phyloP scores from a whole-genome alignment of 1,140 invertebrate genomes.

The Drosophila albomicans region DNA sequence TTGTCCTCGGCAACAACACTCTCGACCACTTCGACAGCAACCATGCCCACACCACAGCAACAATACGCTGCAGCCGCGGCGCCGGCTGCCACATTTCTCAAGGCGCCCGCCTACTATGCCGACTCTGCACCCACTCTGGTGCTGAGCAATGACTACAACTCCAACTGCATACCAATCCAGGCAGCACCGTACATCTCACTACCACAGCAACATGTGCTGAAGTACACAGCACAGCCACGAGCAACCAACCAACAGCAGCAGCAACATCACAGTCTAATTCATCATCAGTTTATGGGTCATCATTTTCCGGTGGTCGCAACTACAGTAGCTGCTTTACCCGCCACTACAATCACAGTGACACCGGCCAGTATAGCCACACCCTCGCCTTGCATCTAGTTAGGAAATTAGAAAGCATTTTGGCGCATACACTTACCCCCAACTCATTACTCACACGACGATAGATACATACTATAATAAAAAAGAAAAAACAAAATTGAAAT shows the following conservation, averaged over 20 bases:
- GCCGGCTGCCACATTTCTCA: slow-evolving; percentile 66
- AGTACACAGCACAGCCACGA: slow-evolving; percentile 62
- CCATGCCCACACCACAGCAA: slow-evolving; percentile 77
- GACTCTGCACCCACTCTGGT: slow-evolving; percentile 75
- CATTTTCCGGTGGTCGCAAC: slow-evolving; percentile 73
- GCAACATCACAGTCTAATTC: slow-evolving; percentile 50
- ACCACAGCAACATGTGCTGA: slow-evolving; percentile 73
- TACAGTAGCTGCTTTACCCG: slow-evolving; percentile 67
- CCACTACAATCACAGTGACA: slow-evolving; percentile 74
- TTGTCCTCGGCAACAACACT: slow-evolving; percentile 76
- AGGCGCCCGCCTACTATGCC: slow-evolving; percentile 71
- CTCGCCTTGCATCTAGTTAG: slow-evolving; percentile 68
- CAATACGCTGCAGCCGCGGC: slow-evolving; percentile 59
- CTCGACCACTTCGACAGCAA: slow-evolving; percentile 79
- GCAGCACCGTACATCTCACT: slow-evolving; percentile 74
- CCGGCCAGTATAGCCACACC: slow-evolving; percentile 68
- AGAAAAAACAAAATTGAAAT: not conserved
- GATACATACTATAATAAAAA: not conserved
- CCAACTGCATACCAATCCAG: slow-evolving; percentile 83
- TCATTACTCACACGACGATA: slow-evolving; percentile 8
- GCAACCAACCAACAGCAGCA: slow-evolving; percentile 40
- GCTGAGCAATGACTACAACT: slow-evolving; percentile 79
- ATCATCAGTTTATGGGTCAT: slow-evolving; percentile 63
- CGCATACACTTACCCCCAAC: not conserved
- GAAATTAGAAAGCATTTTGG: not conserved